Base-by-base conservation (phyloP, 2,113 vertebrate species). In the Megaceryle torquata region DNA sequence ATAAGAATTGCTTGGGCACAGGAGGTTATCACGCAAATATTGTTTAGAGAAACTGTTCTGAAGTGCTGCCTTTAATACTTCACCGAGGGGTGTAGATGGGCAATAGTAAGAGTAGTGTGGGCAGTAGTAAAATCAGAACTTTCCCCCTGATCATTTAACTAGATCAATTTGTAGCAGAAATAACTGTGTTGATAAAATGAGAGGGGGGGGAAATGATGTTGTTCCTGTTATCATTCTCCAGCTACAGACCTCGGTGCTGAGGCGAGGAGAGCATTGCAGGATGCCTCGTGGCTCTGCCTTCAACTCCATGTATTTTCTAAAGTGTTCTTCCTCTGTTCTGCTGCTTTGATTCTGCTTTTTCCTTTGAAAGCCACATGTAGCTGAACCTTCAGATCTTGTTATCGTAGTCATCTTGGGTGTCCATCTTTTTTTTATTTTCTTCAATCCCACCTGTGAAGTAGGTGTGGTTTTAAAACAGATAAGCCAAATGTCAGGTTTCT, bases 41-140 rank as follows among this genome's bases (percentile, higher is more conserved):
- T 25, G 31, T 48, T 70, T 6, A 21, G 61, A 59, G 61, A 29
- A 91, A 46, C 29, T 15, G 20, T 46, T 61, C n/a, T 63, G 50
- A 37, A 0, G 6, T 25, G 75, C 48, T 82, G 76, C 59, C 59
- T 74, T 57, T 15, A 41, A 21, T 70, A 22, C 15, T 65, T 74
- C 56, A 6, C 14, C 0, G 2, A 24, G 61, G 39, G 12, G 1
- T 16, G 9, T 8, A 13, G 60, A 26, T 56, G 60, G 69, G 60
- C 51, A 7, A 13, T 48, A 9, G 9, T 6, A 6, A 1, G 37
- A 48, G 25, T 21, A 28, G 54, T 18, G 64, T 9, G 21, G 56
- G 50, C 33, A 39, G 4, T 5, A 33, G 15, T 9, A 14, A 65
- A n/a, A 37, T 37, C 25, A 8, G 86, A 13, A 5, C 46, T 63